Percentiles rank a stretch among this genome's conserved stretches.
Conservation (phyloP, 2,888 invertebrate genomes). For the Arenicola marina region DNA sequence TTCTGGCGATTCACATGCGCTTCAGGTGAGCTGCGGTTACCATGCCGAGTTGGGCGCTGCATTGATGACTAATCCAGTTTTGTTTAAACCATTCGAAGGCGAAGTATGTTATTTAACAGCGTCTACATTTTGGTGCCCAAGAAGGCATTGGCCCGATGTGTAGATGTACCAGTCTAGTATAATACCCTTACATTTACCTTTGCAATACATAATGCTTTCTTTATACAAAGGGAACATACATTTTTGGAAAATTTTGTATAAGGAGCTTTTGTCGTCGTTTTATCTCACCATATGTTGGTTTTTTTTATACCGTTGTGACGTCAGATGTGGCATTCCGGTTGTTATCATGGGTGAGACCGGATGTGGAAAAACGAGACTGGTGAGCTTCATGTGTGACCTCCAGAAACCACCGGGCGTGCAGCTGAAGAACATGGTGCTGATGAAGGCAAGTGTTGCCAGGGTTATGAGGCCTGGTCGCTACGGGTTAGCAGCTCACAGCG, state of each 20-base stretch:
- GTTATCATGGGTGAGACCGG: constrained; percentile 59
- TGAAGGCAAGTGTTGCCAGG: constrained; percentile 36
- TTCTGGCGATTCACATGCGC: constrained; percentile 57
- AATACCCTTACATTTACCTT: too few species aligned
- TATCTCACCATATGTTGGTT: neutral
- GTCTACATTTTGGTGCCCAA: too few species aligned
- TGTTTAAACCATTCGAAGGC: too few species aligned
- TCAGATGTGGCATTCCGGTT: constrained; percentile 54
- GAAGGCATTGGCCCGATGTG: too few species aligned
- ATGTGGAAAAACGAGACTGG: constrained; percentile 54
- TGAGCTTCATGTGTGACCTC: constrained; percentile 53
- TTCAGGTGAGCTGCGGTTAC: constrained; percentile 40
- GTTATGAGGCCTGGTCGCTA: too few species aligned
- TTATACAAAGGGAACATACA: too few species aligned
- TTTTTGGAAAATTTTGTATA: too few species aligned
- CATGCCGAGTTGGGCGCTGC: neutral
- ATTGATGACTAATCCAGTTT: too few species aligned
- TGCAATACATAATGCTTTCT: too few species aligned
- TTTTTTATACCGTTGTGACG: neutral
- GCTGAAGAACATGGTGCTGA: constrained; percentile 35
- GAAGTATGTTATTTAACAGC: too few species aligned
- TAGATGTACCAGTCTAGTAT: too few species aligned
- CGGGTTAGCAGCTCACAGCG: too few species aligned
- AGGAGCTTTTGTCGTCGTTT: neutral
- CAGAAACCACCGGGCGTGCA: constrained; percentile 43